Percentiles rank a stretch among this genome's conserved stretches.
Evolutionary conservation across 1,140 invertebrate genomes (phyloP).

Genomic region (Drosophila obscura): DNA sequence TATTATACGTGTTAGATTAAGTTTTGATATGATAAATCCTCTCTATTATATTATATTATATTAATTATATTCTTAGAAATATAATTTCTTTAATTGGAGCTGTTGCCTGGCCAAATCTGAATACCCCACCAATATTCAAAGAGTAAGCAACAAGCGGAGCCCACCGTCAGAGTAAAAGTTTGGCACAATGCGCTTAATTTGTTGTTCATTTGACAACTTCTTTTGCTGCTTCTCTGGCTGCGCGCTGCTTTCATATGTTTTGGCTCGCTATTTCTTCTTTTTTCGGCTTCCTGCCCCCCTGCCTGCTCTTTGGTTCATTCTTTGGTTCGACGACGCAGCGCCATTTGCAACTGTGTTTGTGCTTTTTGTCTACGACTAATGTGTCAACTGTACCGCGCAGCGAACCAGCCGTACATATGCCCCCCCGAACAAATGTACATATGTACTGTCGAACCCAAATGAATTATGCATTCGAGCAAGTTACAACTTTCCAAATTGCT

Average conservation of each 20-base stretch:
- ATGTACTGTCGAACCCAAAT: constrained; percentile 50
- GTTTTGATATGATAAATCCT: too few relatives aligned
- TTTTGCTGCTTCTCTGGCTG: constrained; percentile 34
- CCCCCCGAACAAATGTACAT: too few relatives aligned
- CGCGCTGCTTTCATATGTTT: constrained; percentile 27
- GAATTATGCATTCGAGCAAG: constrained; percentile 77
- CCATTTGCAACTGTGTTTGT: constrained; percentile 63
- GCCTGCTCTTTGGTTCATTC: constrained; percentile 47
- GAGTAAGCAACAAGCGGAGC: constrained; percentile 29
- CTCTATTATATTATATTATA: too few relatives aligned
- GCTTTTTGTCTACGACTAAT: constrained; percentile 53
- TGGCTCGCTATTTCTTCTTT: constrained; percentile 16
- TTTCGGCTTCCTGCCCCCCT: too few relatives aligned
- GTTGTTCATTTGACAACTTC: constrained; percentile 70
- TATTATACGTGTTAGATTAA: too few relatives aligned
- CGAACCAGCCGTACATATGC: constrained; percentile 7
- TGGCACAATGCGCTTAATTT: constrained; percentile 79
- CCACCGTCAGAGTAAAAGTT: constrained; percentile 71
- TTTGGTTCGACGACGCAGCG: constrained; percentile 25
- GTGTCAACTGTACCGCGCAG: constrained; percentile 63
- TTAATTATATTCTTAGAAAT: too few relatives aligned
- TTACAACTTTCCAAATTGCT: constrained; percentile 77
- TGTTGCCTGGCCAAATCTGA: too few relatives aligned
- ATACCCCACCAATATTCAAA: too few relatives aligned
- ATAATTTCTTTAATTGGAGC: too few relatives aligned